Evolutionary conservation across 2,888 invertebrate genomes (phyloP), one percentile per base, ranked within the genome.

Genomic region (Apoda limacodes): DNA sequence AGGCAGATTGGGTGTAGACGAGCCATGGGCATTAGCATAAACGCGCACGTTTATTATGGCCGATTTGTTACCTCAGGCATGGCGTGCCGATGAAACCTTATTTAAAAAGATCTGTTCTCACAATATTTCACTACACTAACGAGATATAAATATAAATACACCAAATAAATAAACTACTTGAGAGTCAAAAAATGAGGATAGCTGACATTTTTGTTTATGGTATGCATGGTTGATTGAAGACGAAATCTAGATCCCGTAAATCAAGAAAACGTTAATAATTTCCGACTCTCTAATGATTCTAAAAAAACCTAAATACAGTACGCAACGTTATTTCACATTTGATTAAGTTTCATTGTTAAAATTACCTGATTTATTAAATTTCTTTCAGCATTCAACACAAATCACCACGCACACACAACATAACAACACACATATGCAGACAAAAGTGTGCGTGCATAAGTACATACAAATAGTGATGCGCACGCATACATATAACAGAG

Each of bases 171-270:
- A 66, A 78, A 71, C 71, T 76, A 71, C 68, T 7, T 56, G 60
- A 72, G 78, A 80, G 78, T 78, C 78, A 81, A 81, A 82, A 82
- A 81, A 78, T 81, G 60, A 71, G 74, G 78, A 80, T 78, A 78
- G 80, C 80, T 81, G 81, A 81, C 82, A 82, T 81, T 82, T 81
- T 82, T 82, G 81, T 82, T 82, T 82, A 81, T 81, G 81, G 81
- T 81, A 76, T 78, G 75, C 76, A 69, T 72, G 53, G 54, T 17
- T 5, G 17, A 17, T 17, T 17, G 17, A 55, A 55, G 60, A 74
- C 65, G 67, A 70, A 62, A 72, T 76, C 67, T 71, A 72, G 72
- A 75, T 75, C 76, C 76, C 76, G 75, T 76, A 78, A 78, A 78
- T 75, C 76, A 76, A 70, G 63, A 74, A 62, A 75, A 76, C 76